Conservation (phyloP, 2,888 invertebrate species). For the Melanargia galathea region DNA sequence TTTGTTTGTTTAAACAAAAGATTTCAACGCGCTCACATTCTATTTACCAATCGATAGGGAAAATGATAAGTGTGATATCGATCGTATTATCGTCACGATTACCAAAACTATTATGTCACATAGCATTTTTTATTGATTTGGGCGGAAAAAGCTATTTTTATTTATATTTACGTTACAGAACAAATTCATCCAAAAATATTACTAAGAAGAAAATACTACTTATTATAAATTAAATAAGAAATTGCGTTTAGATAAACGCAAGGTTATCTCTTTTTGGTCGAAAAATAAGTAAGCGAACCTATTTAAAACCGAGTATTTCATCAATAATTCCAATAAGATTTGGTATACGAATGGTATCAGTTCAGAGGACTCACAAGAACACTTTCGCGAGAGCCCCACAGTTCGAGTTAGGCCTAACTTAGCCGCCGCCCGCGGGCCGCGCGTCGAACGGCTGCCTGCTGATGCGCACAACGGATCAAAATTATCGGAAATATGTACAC, state of each 20-base stretch:
- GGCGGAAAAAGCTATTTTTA: slow-evolving; percentile 49
- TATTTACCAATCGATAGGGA: slow-evolving; percentile 63
- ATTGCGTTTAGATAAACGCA: neutral
- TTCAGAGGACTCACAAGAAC: slow-evolving; percentile 65
- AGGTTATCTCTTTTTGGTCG: slow-evolving; percentile 1
- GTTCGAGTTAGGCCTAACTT: slow-evolving; percentile 67
- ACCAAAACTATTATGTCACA: slow-evolving; percentile 51
- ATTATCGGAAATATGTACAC: slow-evolving; percentile 73
- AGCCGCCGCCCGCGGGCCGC: slow-evolving; percentile 58
- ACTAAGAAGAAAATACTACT: neutral
- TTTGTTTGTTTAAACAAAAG: slow-evolving; percentile 59
- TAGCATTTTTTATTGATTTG: slow-evolving; percentile 48
- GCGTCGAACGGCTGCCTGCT: slow-evolving; percentile 66
- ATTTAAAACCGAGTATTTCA: slow-evolving; percentile 33
- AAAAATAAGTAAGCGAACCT: slow-evolving; percentile 1
- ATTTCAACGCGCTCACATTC: slow-evolving; percentile 72
- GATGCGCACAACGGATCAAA: slow-evolving; percentile 67
- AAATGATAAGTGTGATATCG: slow-evolving; percentile 64
- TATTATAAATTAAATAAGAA: neutral
- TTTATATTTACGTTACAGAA: slow-evolving; percentile 32
- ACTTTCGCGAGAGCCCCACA: slow-evolving; percentile 67
- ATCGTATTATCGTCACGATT: slow-evolving; percentile 62
- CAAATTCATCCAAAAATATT: neutral
- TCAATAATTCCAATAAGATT: slow-evolving; percentile 37
- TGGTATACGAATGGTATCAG: slow-evolving; percentile 59